Evolutionary conservation across 1,140 invertebrate genomes (phyloP).

Genomic region (Bombus huntii): DNA sequence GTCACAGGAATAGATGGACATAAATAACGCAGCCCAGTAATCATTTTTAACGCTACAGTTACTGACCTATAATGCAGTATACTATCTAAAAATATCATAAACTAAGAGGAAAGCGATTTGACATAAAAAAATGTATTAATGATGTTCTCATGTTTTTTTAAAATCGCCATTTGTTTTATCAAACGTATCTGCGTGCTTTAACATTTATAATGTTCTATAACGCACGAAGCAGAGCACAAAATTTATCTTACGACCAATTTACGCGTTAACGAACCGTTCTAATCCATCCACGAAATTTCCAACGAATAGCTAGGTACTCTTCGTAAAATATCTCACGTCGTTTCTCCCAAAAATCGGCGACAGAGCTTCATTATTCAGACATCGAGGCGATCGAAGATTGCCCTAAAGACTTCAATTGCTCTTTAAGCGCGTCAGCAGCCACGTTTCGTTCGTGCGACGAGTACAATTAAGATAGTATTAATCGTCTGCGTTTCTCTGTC

Average conservation of each 20-base stretch:
- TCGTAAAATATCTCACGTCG: not conserved
- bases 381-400: not conserved
- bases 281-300: no score
- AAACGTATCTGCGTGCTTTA: no score
- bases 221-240: no score
- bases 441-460: conserved; percentile 26
- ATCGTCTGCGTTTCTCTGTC: conserved; percentile 42
- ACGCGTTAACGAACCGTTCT: no score
- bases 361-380: not conserved
- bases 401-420: conserved; percentile 31
- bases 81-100: not conserved
- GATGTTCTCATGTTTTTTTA: no score
- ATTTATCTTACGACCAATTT: no score
- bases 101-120: not conserved
- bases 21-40: not conserved
- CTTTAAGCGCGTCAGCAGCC: not conserved
- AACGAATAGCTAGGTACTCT: no score
- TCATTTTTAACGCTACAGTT: not conserved
- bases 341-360: not conserved
- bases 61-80: not conserved
- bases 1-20: not conserved
- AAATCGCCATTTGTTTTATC: no score
- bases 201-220: no score
- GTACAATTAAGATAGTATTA: conserved; percentile 51
- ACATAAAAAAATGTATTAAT: not conserved